These are phyloP conservation scores for Pseudachorutes palmiensis DNA, from an alignment of 1,140 invertebrate genomes.

Conservation along the genomic window DNA sequence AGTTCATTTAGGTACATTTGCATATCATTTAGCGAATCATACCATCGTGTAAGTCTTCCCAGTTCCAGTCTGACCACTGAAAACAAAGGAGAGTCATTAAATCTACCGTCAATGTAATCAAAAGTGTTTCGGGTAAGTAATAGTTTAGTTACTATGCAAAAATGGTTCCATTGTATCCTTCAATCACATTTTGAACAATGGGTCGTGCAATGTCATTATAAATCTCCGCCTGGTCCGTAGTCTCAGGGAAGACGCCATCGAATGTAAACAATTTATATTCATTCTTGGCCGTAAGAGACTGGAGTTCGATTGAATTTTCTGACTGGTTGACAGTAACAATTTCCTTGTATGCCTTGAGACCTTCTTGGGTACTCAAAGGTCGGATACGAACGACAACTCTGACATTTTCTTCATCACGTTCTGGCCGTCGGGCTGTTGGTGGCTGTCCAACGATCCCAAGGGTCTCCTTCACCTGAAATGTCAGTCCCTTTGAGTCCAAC, in stretches of 20 bases:
- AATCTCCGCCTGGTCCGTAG: slow-evolving; percentile 50
- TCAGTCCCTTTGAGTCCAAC: too few relatives aligned
- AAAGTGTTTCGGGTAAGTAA: background rate
- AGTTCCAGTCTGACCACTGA: slow-evolving; percentile 13
- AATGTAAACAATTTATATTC: slow-evolving; percentile 63
- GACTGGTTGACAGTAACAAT: slow-evolving; percentile 59
- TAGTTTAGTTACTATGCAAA: slow-evolving; percentile 60
- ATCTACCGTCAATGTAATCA: too few relatives aligned
- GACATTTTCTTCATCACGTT: slow-evolving; percentile 46
- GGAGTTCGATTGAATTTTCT: slow-evolving; percentile 60
- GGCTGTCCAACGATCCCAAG: background rate
- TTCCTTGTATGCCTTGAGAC: slow-evolving; percentile 50
- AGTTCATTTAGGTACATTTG: background rate
- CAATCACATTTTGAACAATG: slow-evolving; percentile 62
- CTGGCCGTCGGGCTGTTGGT: background rate
- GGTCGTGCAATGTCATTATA: slow-evolving; percentile 65
- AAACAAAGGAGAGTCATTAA: too few relatives aligned
- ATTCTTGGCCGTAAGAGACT: slow-evolving; percentile 56
- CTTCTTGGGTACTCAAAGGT: slow-evolving; percentile 73
- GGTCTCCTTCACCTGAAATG: background rate
- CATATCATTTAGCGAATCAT: background rate
- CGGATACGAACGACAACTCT: slow-evolving; percentile 79
- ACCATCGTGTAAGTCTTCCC: slow-evolving; percentile 54
- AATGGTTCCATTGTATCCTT: slow-evolving; percentile 62
- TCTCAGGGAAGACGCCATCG: slow-evolving; percentile 51